Evolutionary conservation across 1,140 invertebrate species (phyloP).

Genomic region (Apocrypta bakeri): DNA sequence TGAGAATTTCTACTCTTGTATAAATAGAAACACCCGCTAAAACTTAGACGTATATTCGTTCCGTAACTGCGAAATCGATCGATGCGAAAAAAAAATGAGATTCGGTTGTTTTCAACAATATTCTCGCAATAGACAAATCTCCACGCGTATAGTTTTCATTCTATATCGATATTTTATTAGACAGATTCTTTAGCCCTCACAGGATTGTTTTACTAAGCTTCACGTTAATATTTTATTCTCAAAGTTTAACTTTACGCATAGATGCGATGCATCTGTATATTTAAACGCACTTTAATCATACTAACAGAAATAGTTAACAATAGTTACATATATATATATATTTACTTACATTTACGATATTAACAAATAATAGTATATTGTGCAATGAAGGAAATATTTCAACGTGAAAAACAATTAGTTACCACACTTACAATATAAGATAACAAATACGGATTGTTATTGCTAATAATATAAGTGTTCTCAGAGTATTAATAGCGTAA

Average conservation of each 20-base stretch:
- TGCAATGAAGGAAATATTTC: conserved; percentile 36
- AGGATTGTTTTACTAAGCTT: conserved; percentile 21
- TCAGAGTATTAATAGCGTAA: neutral
- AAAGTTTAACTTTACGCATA: conserved; percentile 39
- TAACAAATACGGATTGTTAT: conserved; percentile 14
- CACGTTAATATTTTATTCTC: conserved; percentile 46
- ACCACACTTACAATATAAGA: conserved; percentile 3
- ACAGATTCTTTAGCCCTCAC: neutral
- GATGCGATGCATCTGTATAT: neutral
- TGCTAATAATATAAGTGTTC: conserved; percentile 11
- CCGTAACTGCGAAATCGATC: conserved; percentile 4
- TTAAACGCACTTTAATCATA: neutral
- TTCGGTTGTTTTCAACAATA: neutral
- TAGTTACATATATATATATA: conserved; percentile 31
- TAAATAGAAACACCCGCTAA: neutral
- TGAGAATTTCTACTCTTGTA: neutral
- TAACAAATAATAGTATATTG: conserved; percentile 11
- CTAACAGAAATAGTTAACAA: neutral
- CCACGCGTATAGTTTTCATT: conserved; percentile 20
- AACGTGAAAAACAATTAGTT: conserved; percentile 22
- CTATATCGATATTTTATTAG: conserved; percentile 20
- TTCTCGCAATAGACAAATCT: neutral
- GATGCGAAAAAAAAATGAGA: conserved; percentile 26
- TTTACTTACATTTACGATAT: conserved; percentile 9
- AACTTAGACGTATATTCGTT: neutral